Evolutionary conservation across 2,113 vertebrate genomes (phyloP).

Genomic region (Chloropsis hardwickii): DNA sequence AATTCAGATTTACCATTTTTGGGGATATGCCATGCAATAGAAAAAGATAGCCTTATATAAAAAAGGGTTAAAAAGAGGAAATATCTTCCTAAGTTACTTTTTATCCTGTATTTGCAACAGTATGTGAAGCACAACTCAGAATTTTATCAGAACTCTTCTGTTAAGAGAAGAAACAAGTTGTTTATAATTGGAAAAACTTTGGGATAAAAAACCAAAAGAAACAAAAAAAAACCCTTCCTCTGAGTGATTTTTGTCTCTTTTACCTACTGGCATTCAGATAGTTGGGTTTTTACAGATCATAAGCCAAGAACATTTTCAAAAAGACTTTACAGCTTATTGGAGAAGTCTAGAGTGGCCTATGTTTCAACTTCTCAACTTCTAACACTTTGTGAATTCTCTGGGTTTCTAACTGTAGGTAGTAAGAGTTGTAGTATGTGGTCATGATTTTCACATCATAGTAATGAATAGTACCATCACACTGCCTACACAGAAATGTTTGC

Average conservation of each 20-base stretch:
- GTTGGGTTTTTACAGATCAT: neutral
- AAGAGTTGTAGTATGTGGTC: neutral
- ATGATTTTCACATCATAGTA: neutral
- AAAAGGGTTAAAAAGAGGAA: neutral
- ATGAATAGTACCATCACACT: neutral
- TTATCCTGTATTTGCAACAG: neutral
- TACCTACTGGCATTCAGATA: neutral
- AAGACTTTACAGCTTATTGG: neutral
- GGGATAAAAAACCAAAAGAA: neutral
- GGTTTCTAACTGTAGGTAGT: neutral
- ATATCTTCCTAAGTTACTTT: neutral
- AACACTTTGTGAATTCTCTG: neutral
- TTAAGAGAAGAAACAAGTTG: neutral
- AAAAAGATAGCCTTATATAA: neutral
- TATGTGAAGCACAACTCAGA: neutral
- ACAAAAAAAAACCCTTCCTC: neutral
- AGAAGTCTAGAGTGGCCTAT: neutral
- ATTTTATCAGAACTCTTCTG: neutral
- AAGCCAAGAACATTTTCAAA: neutral
- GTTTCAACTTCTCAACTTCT: neutral
- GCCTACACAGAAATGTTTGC: neutral
- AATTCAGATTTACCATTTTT: neutral
- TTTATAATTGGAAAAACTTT: neutral
- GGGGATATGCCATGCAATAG: neutral
- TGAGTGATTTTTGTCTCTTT: neutral